A percentile compares a stretch with the other conserved stretches of the same genome.
These are phyloP conservation scores for Caenorhabditis plicata DNA, from an alignment of 2,888 invertebrate species.

Conservation along the genomic window DNA sequence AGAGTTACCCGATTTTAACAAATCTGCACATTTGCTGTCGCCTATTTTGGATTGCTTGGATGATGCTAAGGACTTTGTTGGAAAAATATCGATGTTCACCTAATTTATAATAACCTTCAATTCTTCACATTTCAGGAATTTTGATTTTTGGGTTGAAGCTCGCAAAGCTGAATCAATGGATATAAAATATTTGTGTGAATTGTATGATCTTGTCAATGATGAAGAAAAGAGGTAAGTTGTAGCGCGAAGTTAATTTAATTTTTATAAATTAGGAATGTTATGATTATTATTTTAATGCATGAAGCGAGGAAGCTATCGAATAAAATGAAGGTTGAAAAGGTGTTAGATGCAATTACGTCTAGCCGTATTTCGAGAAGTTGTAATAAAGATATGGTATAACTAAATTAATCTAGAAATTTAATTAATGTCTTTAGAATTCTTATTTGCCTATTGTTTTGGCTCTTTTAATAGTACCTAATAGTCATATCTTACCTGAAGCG, in stretches of 20 bases:
- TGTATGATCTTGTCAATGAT: not conserved
- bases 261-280: not conserved
- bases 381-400: not conserved
- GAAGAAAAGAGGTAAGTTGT: not conserved
- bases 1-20: not conserved
- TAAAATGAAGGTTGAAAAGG: constrained; percentile 6
- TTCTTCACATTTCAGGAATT: not conserved
- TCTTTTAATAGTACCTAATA: constrained; percentile 3
- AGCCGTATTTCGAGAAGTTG: constrained; percentile 8
- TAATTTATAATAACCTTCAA: not conserved
- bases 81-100: not conserved
- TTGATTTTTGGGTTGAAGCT: constrained; percentile 18
- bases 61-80: not conserved
- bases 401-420: not conserved
- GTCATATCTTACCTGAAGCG: constrained; percentile 1
- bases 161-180: constrained; percentile 4
- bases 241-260: not conserved
- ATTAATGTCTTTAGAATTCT: not conserved
- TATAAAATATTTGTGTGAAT: constrained; percentile 9
- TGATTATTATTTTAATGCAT: constrained; percentile 1
- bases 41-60: not conserved
- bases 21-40: not conserved
- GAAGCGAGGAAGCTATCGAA: not conserved
- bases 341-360: constrained; percentile 15
- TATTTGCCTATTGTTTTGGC: constrained; percentile 7